Evolutionary conservation across 2,113 vertebrate genomes (phyloP).

Genomic region (Lucifuga dentata): DNA sequence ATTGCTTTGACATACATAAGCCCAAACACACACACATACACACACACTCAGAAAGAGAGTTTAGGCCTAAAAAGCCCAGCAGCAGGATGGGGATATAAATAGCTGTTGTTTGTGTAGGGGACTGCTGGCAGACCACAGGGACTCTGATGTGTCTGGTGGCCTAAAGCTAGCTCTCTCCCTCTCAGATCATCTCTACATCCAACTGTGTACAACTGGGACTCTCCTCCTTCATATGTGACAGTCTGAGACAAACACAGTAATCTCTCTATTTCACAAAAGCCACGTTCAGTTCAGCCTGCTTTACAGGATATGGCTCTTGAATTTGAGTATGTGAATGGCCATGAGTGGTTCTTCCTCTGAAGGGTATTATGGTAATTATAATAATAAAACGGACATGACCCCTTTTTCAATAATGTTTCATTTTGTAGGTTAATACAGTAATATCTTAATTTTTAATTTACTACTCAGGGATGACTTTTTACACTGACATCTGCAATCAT

Average conservation of each 20-base stretch:
- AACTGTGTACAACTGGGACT: conserved; percentile 58
- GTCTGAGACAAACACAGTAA: conserved; percentile 60
- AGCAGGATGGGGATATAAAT: conserved; percentile 86
- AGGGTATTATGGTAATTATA: background rate
- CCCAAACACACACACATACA: conserved; percentile 33
- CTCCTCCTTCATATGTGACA: conserved; percentile 72
- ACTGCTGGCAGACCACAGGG: conserved; percentile 80
- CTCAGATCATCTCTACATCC: conserved; percentile 65
- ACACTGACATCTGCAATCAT: background rate
- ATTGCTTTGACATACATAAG: conserved; percentile 72
- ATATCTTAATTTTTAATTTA: background rate
- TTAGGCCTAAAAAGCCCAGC: conserved; percentile 87
- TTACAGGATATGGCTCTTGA: conserved; percentile 23
- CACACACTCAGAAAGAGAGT: conserved; percentile 74
- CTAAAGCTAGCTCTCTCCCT: conserved; percentile 60
- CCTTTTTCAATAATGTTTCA: conserved; percentile 1
- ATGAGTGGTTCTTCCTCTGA: conserved; percentile 14
- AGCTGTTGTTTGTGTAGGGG: conserved; percentile 79
- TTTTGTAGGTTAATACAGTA: conserved; percentile 1
- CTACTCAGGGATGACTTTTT: too few relatives aligned
- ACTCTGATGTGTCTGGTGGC: conserved; percentile 76
- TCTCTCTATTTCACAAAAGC: conserved; percentile 25
- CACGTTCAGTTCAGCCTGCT: conserved; percentile 35
- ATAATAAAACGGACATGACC: conserved; percentile 11
- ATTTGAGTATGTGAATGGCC: conserved; percentile 51